These are phyloP conservation scores for Gari tellinella DNA, from an alignment of 2,888 invertebrate species.

Conservation along the genomic window DNA sequence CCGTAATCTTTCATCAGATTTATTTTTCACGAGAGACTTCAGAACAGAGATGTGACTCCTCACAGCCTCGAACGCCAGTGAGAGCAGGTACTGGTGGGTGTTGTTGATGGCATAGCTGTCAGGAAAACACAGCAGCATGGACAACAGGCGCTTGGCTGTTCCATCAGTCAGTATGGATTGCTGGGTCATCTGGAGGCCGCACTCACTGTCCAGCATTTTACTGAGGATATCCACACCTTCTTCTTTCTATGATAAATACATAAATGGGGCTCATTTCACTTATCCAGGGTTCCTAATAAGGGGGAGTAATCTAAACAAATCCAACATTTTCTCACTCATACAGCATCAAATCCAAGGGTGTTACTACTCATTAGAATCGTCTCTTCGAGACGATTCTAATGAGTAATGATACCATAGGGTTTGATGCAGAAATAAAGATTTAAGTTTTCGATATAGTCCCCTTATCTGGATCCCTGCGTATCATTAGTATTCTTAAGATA, in stretches of 20 bases:
- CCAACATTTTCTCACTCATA: no score
- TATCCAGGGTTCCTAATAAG: no score
- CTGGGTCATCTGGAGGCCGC: slow-evolving; percentile 6
- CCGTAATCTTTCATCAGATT: slow-evolving; percentile 26
- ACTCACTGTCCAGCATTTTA: slow-evolving; percentile 15
- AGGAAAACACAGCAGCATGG: slow-evolving; percentile 62
- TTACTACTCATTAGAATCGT: no score
- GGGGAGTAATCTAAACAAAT: no score
- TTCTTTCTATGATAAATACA: slow-evolving; percentile 28
- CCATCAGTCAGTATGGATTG: slow-evolving; percentile 47
- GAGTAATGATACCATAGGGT: no score
- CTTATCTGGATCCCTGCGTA: no score
- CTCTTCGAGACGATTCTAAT: no score
- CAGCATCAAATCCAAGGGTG: no score
- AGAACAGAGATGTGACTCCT: slow-evolving; percentile 64
- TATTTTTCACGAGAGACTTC: slow-evolving; percentile 57
- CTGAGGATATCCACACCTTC: slow-evolving; percentile 36
- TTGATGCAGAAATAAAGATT: no score
- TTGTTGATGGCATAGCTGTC: slow-evolving; percentile 6
- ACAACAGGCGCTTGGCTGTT: slow-evolving; percentile 65
- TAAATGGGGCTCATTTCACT: no score
- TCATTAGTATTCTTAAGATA: no score
- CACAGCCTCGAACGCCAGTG: slow-evolving; percentile 68
- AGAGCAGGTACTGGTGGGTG: slow-evolving; percentile 55
- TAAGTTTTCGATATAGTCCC: no score